Evolutionary conservation across 35 echinoderm and acorn worm genomes (phyloP).

Genomic region (Lytechinus pictus): DNA sequence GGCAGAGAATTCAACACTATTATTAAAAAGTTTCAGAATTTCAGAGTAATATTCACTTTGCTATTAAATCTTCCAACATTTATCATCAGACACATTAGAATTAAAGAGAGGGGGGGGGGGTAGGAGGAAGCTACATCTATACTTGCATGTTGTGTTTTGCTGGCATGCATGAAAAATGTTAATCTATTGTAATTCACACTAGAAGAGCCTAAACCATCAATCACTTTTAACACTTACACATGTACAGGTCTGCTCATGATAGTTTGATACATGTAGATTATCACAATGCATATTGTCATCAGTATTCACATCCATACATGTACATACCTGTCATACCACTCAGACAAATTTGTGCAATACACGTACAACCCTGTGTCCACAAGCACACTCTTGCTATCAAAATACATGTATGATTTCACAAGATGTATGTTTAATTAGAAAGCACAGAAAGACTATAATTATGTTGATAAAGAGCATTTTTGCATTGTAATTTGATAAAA

Average conservation of each 20-base stretch:
- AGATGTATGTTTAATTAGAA: no score
- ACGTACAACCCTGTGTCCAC: background rate
- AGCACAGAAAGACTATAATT: no score
- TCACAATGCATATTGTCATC: background rate
- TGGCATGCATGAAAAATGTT: background rate
- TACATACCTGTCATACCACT: background rate
- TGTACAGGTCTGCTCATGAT: background rate
- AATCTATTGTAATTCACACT: background rate
- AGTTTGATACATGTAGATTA: background rate
- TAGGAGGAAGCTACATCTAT: background rate
- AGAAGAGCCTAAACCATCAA: background rate
- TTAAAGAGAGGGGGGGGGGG: background rate
- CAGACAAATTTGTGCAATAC: background rate
- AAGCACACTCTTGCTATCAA: no score
- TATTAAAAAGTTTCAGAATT: no score
- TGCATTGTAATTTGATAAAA: no score
- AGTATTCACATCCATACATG: background rate
- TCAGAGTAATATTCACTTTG: no score
- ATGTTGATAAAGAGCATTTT: no score
- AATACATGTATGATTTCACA: no score
- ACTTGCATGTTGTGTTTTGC: background rate
- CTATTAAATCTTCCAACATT: no score
- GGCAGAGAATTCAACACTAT: no score
- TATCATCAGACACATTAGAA: no score
- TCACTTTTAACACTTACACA: background rate